Base-by-base conservation (phyloP, 2,888 invertebrate genomes). In the Xylocampa areola region DNA sequence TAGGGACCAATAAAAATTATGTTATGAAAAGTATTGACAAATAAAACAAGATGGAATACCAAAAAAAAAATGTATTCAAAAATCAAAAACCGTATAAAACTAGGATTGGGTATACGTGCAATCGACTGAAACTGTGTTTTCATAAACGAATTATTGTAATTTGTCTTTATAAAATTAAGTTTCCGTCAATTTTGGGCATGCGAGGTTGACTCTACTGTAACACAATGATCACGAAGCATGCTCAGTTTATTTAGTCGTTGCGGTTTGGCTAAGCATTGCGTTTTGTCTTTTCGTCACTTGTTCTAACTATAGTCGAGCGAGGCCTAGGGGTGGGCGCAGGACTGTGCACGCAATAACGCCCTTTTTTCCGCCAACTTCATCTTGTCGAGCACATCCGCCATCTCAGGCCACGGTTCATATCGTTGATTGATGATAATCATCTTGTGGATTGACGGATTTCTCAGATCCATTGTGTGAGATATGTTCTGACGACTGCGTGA, bases 401-500 rank as follows among this genome's bases (percentile, higher is more conserved):
- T 82, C 68, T 83, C 81, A 0, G 73, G 78, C 93, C 93, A 94
- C 4, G 92, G 91, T 58, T 86, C 84, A 73, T 91, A 91, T 2
- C 82, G 81, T 77, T 92, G 91, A 75, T 89, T 85, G 64, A 91
- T 87, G 47, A 77, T 79, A 0, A 88, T 0, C 1, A 89, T 0
- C 81, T 94, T 94, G 78, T 91, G 87, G 1, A 80, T 40, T 0
- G 84, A 57, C 0, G 93, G 94, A 59, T 86, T 62, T 5, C 89
- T 81, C 35, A 94, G 80, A 74, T 94, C 82, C 92, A 92, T 92
- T 1, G 88, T 91, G 17, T 88, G 88, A 0, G 91, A 90, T 30
- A 91, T 84, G 64, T 68, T 78, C 0, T 59, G 57, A 11, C 89
- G 86, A 64, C 49, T 88, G 65, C 74, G 84, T 1, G 82, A 61